Percentiles rank a stretch among this genome's conserved stretches.
These are phyloP conservation scores for Eptesicus fuscus DNA, from an alignment of 2,113 vertebrate species.

Conservation along the genomic window DNA sequence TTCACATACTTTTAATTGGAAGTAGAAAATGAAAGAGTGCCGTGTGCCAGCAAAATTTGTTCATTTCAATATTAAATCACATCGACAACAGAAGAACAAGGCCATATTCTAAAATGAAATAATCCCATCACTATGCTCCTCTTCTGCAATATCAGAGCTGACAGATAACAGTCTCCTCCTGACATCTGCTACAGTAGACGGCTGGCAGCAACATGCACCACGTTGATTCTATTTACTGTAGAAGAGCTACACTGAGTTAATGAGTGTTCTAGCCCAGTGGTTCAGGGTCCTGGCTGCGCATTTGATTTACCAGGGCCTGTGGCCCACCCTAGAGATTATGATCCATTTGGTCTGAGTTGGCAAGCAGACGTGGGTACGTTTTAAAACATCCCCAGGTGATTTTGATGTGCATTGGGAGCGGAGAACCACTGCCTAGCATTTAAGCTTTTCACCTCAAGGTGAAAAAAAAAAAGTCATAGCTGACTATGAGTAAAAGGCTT, in stretches of 20 bases:
- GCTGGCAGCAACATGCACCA: slow-evolving; percentile 4
- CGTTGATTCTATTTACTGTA: slow-evolving; percentile 23
- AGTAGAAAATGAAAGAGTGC: slow-evolving; percentile 2
- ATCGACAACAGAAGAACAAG: slow-evolving; percentile 24
- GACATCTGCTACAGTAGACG: neutral
- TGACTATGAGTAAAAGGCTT: neutral
- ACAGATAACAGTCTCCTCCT: slow-evolving; percentile 43
- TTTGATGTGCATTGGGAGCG: neutral
- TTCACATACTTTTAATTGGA: slow-evolving; percentile 28
- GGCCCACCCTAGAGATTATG: neutral
- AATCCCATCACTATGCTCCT: neutral
- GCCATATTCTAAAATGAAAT: slow-evolving; percentile 44
- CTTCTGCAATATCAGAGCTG: slow-evolving; percentile 35
- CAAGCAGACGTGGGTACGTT: neutral
- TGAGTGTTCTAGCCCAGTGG: neutral
- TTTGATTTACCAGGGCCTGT: neutral
- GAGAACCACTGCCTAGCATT: neutral
- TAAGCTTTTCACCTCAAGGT: neutral
- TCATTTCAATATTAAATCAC: slow-evolving; percentile 28
- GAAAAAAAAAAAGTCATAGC: neutral
- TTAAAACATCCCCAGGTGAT: neutral
- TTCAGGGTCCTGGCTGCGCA: neutral
- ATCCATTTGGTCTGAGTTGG: neutral
- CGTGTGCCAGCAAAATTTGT: neutral
- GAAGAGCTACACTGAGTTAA: slow-evolving; percentile 19